Evolutionary conservation across 1,140 invertebrate species (phyloP), one percentile per base, ranked within the genome.

Genomic region (Eumeta japonica): DNA sequence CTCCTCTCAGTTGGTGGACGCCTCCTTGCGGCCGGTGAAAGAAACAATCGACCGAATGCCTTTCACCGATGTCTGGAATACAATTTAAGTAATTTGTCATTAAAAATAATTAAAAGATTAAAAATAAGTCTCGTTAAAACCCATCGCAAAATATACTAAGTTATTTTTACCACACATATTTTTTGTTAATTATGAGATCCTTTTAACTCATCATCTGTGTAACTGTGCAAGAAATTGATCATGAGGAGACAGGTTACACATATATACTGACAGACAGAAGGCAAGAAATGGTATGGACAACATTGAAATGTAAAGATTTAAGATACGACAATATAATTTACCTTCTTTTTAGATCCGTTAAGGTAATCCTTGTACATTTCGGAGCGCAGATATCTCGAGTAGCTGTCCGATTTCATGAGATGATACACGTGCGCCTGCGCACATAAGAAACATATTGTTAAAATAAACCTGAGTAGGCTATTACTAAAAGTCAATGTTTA

Each of bases 311-410:
- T n/a, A n/a, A n/a, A n/a, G n/a, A n/a, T 50, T 44, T 65, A 58
- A 16, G 67, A 45, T 37, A 65, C 62, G 24, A 41, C 24, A 3
- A 67, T 55, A 49, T 64, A 58, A 28, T 24, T 24, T 75, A 93
- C 90, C 86, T 96, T 96, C 79, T 97, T 97, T 66, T 95, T 94
- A 30, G 91, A 92, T 48, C 91, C 92, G 74, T 90, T 94, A 33
- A 97, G 79, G 71, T 90, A 95, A 52, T 98, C 94, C 82, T 97
- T 97, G 75, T 98, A 99, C 89, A 97, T 96, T 57, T 99, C 97
- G 2, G 97, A 99, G 33, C 97, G 85, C 37, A 99, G 79, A 70
- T 98, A 99, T 45, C 97, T 82, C 27, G 93, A 95, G 63, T 99
- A 99, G 54, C 91, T 96, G 73, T 99, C 97, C 54, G 91, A 96